These are phyloP conservation scores for Hymenochirus boettgeri DNA, from an alignment of 2,113 vertebrate genomes.

Conservation along the genomic window DNA sequence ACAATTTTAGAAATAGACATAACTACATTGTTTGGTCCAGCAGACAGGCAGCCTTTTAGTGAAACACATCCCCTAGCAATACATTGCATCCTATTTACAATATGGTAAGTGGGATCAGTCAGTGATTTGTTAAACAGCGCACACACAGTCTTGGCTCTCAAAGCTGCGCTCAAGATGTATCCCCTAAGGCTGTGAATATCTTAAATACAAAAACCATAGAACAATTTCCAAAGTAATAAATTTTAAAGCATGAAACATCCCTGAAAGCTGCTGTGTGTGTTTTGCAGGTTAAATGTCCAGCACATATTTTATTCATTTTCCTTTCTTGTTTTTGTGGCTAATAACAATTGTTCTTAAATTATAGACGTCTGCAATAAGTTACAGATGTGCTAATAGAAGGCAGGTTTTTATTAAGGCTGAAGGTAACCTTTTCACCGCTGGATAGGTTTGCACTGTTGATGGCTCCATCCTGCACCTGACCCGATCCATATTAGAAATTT, in stretches of 20 bases:
- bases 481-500: too few species aligned
- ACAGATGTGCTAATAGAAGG: conserved; percentile 22
- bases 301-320: conserved; percentile 36
- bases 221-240: conserved; percentile 41
- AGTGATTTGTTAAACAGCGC: too few species aligned
- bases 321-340: conserved; percentile 29
- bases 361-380: conserved; percentile 24
- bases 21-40: too few species aligned
- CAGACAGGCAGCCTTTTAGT: too few species aligned
- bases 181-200: conserved; percentile 35
- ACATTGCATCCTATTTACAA: too few species aligned
- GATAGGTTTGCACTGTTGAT: neutral
- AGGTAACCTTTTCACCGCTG: neutral
- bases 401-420: conserved; percentile 17
- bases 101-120: too few species aligned
- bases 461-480: too few species aligned
- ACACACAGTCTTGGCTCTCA: neutral
- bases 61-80: too few species aligned
- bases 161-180: conserved; percentile 30
- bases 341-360: conserved; percentile 33
- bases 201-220: conserved; percentile 26
- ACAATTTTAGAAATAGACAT: too few species aligned
- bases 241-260: conserved; percentile 29
- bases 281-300: conserved; percentile 34
- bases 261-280: conserved; percentile 36